Conservation (phyloP, 2,113 vertebrate genomes). For the Thalassoma bifasciatum region DNA sequence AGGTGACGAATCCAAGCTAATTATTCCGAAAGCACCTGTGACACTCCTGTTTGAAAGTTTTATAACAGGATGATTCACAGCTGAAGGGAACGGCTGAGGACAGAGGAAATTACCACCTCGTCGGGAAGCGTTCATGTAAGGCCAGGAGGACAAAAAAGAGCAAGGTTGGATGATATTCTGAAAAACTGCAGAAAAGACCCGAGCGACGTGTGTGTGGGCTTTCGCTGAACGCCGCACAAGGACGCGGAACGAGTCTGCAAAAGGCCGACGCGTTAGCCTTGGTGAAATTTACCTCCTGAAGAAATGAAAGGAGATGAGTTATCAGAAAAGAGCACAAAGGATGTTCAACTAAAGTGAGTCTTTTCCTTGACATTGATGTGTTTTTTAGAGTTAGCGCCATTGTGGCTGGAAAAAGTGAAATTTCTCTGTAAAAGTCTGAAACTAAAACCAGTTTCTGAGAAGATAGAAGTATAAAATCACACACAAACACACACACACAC, state of each 20-base stretch:
- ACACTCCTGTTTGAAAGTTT: neutral
- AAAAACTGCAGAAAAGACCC: constrained; percentile 27
- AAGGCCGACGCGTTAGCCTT: neutral
- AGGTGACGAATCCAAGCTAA: constrained; percentile 1
- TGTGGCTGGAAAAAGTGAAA: no score
- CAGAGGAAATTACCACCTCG: constrained; percentile 21
- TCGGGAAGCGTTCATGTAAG: constrained; percentile 13
- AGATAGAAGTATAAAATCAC: neutral
- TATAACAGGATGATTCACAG: constrained; percentile 3
- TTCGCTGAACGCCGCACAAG: constrained; percentile 12
- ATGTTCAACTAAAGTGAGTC: no score
- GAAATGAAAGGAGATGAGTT: neutral
- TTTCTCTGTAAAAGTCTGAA: neutral
- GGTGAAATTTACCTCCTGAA: neutral
- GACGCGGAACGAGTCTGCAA: neutral
- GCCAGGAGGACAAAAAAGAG: constrained; percentile 19
- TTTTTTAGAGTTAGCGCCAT: no score
- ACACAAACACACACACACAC: neutral
- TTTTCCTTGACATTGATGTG: no score
- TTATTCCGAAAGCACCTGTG: neutral
- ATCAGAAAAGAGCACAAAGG: neutral
- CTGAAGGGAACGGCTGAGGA: constrained; percentile 15
- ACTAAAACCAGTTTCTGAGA: constrained; percentile 3
- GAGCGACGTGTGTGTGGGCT: neutral
- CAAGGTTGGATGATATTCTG: neutral